Evolutionary conservation across 2,113 vertebrate genomes (phyloP), one percentile per base, ranked within the genome.

Genomic region (Elaphurus davidianus): DNA sequence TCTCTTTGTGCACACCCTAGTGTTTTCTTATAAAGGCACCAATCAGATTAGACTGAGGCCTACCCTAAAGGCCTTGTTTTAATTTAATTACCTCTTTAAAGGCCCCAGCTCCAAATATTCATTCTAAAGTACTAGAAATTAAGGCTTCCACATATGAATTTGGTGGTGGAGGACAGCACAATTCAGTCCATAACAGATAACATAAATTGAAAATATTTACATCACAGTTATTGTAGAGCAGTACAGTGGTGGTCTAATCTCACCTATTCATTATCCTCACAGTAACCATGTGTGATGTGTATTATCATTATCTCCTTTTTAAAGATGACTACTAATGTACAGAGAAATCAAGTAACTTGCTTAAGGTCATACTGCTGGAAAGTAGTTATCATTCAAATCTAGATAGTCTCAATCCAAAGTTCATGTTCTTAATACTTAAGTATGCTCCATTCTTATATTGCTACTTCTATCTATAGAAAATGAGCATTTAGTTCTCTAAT

Each of bases 151-250:
- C 36, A 36, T 50, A 82, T 76, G 47, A 90, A 90, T 64, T 52
- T 57, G 4, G 45, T 59, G 33, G 54, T 62, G 6, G 57, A 50
- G 27, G 47, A 15, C 28, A 28, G 84, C 7, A 85, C 25, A 71
- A 54, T 82, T 93, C 45, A 82, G 30, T 40, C 27, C 23, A 60
- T 33, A 62, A 71, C 15, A 92, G 36, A 55, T 36, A 85, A 88
- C 23, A 83, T 40, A 96, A 79, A 78, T 40, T 64, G 47, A 82
- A 87, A 92, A 93, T 93, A 90, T 87, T 92, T 92, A 45, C 57
- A 74, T 16, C 50, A 45, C n/a, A 57, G 45, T 76, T 90, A 76
- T 54, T 90, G 62, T 40, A 62, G 23, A 90, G 6, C 79, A 76
- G 23, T 85, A 40, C 28, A 25, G 13, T 36, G 5, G 54, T 40